A percentile compares a stretch with the other conserved stretches of the same genome.
Evolutionary conservation across 2,797 vertebrate species (phyloP).

Genomic region (Notamacropus eugenii): DNA sequence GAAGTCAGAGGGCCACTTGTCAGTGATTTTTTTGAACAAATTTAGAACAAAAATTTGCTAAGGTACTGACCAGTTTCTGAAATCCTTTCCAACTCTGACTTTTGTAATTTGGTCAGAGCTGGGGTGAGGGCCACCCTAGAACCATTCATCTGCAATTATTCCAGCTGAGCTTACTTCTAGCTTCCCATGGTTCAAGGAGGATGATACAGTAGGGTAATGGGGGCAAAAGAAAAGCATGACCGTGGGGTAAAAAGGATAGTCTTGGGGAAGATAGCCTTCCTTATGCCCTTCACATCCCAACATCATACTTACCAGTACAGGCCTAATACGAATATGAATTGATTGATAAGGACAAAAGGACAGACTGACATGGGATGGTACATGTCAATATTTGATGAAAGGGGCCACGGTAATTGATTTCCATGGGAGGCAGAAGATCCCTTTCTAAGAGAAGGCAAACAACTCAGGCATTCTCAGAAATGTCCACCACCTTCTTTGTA

Average conservation of each 20-base stretch:
- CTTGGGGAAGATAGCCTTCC: neutral
- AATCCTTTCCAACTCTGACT: neutral
- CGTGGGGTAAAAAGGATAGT: neutral
- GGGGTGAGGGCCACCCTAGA: neutral
- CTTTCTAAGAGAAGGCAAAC: neutral
- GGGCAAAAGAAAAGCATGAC: neutral
- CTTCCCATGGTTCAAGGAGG: neutral
- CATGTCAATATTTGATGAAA: slow-evolving; percentile 14
- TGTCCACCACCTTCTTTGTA: fast-evolving
- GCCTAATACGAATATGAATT: neutral
- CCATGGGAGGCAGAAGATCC: neutral
- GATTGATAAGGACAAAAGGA: neutral
- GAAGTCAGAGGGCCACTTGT: neutral
- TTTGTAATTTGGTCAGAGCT: neutral
- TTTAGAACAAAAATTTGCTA: neutral
- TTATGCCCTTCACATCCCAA: neutral
- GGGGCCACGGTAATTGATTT: neutral
- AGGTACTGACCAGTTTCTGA: neutral
- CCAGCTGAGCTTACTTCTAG: neutral
- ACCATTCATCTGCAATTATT: neutral
- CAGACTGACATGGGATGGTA: neutral
- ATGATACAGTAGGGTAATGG: neutral
- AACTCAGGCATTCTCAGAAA: neutral
- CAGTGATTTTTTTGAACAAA: neutral
- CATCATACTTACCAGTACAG: neutral